phyloP scores from a whole-genome alignment of 2,113 vertebrate genomes.

The Turnix velox region DNA sequence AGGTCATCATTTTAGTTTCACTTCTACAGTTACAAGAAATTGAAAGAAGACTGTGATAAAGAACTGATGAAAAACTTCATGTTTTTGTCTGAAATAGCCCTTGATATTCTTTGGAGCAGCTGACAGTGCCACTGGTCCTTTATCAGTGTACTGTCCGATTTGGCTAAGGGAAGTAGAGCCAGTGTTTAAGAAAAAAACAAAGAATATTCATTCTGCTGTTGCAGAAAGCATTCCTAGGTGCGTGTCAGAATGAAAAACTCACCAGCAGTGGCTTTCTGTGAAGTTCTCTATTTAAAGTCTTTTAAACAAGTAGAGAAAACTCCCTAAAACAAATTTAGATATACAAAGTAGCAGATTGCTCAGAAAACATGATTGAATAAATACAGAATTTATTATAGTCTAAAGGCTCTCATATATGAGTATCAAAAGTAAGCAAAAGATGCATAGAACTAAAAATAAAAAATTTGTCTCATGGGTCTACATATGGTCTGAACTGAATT shows the following conservation, averaged over 20 bases:
- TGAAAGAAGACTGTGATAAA: conserved; percentile 19
- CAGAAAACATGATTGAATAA: not conserved
- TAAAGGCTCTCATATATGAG: not conserved
- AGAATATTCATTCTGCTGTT: not conserved
- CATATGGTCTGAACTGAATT: not conserved
- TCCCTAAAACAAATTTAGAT: not conserved
- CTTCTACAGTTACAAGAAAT: conserved; percentile 8
- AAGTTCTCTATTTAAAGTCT: not conserved
- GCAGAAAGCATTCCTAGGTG: not conserved
- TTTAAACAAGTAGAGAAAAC: not conserved
- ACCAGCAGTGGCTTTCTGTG: not conserved
- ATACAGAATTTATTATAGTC: not conserved
- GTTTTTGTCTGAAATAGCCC: not conserved
- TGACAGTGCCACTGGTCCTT: not conserved
- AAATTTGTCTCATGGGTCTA: not conserved
- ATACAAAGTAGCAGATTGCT: not conserved
- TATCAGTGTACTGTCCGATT: not conserved
- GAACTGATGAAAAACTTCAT: not conserved
- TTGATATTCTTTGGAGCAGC: not conserved
- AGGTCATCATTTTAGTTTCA: conserved; percentile 24
- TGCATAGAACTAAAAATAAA: not conserved
- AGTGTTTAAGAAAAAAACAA: not conserved
- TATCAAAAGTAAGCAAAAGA: not conserved
- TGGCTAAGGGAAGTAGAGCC: not conserved
- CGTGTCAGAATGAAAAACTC: not conserved